Base-by-base conservation (phyloP, 2,888 invertebrate genomes). In the Erebia epiphron region DNA sequence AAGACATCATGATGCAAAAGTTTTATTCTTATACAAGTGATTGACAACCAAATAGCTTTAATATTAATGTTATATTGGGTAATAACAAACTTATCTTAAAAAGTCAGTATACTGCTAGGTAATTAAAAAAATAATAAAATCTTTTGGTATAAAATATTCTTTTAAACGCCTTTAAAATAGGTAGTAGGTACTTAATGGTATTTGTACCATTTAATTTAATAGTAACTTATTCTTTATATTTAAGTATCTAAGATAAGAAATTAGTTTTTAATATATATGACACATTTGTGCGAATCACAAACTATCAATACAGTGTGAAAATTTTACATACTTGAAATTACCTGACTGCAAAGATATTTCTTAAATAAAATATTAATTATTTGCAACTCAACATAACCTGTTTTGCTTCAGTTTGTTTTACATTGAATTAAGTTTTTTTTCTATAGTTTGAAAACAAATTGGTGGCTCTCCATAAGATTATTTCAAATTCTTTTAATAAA, bases 21-120 rank as follows among this genome's bases (percentile, higher is more conserved):
- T 56, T 70, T 70, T 66, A 66, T 70, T 67, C 60, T 46, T 69
- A 65, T 54, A 68, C 46, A 57, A 52, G 58, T 58, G 58, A 69
- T 65, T 65, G 58, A 69, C 69, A 61, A 61, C 60, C 35, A 61
- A 58, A 67, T 41, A 41, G 41, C 26, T 41, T 67, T 52, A 50
- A 56, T 43, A 65, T 46, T 66, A 49, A 16, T 60, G 16, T 67
- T 41, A 52, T 18, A 61, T 64, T 64, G n/a, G 64, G 50, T 52
- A 64, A 52, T 52, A 64, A 52, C 52, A 64, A 52, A 52, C 10
- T 58, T 49, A 56, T 56, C 18, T 50, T 26, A 57, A 8, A 67
- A 21, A 67, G 26, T 21, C 41, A 49, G 21, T 50, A 58, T 67
- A 58, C 8, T 18, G 52, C 18, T 67, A 67, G 60, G 52, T 67